Conservation (phyloP, 1,140 invertebrate species). For the Sitodiplosis mosellana region DNA sequence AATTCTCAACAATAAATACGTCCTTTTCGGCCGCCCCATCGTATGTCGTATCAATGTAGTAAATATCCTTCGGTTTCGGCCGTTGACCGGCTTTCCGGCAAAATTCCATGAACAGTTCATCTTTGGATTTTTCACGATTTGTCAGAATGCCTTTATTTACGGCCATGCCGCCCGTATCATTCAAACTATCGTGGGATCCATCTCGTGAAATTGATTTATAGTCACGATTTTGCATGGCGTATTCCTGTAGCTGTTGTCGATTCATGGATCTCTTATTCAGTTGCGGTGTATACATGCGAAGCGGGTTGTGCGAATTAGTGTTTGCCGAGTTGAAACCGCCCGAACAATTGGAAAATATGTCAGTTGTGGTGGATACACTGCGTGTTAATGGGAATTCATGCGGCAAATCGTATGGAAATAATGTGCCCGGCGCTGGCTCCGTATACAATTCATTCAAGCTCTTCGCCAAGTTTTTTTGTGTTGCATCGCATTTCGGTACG, state of each 20-base stretch:
- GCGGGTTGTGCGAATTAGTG: not conserved
- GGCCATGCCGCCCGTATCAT: slow-evolving; percentile 15
- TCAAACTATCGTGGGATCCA: slow-evolving; percentile 1
- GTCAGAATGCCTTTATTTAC: slow-evolving; percentile 12
- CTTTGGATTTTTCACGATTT: slow-evolving; percentile 16
- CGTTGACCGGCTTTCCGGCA: slow-evolving; percentile 18
- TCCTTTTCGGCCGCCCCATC: slow-evolving; percentile 5
- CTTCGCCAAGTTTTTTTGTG: slow-evolving; percentile 21
- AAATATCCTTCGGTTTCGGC: slow-evolving; percentile 20
- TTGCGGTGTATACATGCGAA: not conserved
- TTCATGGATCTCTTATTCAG: not conserved
- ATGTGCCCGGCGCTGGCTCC: slow-evolving; percentile 7
- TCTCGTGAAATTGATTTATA: not conserved
- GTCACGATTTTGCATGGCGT: not conserved
- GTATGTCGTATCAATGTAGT: slow-evolving; percentile 14
- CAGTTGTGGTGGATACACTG: slow-evolving; percentile 22
- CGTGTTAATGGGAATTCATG: slow-evolving; percentile 22
- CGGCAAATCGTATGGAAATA: slow-evolving; percentile 15
- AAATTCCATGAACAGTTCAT: slow-evolving; percentile 22
- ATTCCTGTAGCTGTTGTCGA: not conserved
- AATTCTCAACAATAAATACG: slow-evolving; percentile 3
- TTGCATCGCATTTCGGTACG: slow-evolving; percentile 15
- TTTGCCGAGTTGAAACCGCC: not conserved
- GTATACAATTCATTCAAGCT: slow-evolving; percentile 21
- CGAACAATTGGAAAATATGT: slow-evolving; percentile 11